A percentile compares a stretch with the other conserved stretches of the same genome.
phyloP scores from a whole-genome alignment of 2,797 vertebrate species.

The Denticeps clupeoides region DNA sequence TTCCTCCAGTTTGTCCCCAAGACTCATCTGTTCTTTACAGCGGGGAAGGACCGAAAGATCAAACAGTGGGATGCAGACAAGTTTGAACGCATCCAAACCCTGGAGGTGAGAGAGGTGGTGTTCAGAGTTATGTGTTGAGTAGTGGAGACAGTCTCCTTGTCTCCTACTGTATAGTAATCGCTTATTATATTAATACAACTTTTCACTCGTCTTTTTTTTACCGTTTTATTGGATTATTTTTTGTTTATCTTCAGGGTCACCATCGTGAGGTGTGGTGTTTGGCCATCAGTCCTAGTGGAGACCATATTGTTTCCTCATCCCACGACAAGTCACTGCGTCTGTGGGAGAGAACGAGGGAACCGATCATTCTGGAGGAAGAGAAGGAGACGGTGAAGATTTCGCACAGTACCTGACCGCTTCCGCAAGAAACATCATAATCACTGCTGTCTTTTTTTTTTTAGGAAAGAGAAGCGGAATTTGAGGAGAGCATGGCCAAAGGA shows the following conservation, averaged over 20 bases:
- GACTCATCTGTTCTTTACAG: constrained; percentile 95
- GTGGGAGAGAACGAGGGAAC: constrained; percentile 90
- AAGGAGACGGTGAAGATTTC: constrained; percentile 74
- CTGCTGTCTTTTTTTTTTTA: constrained; percentile 31
- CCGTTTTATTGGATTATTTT: background rate
- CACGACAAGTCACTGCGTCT: constrained; percentile 93
- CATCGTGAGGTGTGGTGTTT: constrained; percentile 91
- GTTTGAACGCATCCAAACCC: constrained; percentile 85
- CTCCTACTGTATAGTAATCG: no score
- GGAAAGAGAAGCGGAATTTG: constrained; percentile 88
- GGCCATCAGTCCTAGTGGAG: constrained; percentile 84
- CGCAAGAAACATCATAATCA: background rate
- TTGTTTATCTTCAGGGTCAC: constrained; percentile 67
- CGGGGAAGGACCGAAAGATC: constrained; percentile 87
- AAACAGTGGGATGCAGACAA: constrained; percentile 98
- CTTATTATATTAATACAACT: no score
- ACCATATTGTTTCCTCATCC: constrained; percentile 81
- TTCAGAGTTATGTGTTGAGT: no score
- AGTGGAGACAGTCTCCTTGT: no score
- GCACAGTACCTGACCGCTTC: no score
- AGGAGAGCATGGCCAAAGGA: constrained; percentile 81
- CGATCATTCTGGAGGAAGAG: constrained; percentile 89
- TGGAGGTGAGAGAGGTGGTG: constrained; percentile 91
- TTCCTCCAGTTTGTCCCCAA: constrained; percentile 89
- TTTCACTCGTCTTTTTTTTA: no score